Base-by-base conservation (phyloP, 2,113 vertebrate genomes). In the Pleuronectes platessa region DNA sequence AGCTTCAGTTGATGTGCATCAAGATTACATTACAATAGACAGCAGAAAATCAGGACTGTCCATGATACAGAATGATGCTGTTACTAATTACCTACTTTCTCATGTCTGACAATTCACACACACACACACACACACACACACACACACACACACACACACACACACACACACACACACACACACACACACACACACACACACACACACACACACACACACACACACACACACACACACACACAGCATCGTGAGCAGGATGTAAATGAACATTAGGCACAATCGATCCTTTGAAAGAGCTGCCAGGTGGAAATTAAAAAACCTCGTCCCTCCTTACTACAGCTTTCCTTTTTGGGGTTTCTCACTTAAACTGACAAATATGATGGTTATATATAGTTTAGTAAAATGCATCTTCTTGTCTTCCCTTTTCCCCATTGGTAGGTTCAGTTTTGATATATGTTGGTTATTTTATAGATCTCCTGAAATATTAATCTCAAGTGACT, bases 111-210 rank as follows among this genome's bases (percentile, higher is more conserved):
- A 40, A 40, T 40, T 40, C 5, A 81, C 64, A 70, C 76, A 74
- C 58, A 71, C 51, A 47, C 15, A 79, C 37, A 42, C 15, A 26
- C 42, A 10, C 40, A 42, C 8, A 10, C 26, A 27, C 26, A 27
- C 26, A 27, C 26, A 27, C 26, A 27, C 26, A 27, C 26, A 27
- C 26, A 27, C 26, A 27, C 26, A 27, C 26, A 27, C 26, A 27
- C 26, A 27, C 26, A 27, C 26, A 81, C 64, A 70, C 76, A 74
- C 58, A 71, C 51, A 47, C 15, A 79, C 37, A 45, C 15, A 26
- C 45, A 12, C 42, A 45, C 10, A 12, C 27, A 81, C 64, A 70
- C 76, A 74, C 58, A 71, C 51, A 47, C 15, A 79, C 37, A 45
- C 15, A 26, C 45, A 13, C 42, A 45, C 11, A 13, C 27, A 81